A percentile compares a stretch with the other conserved stretches of the same genome.
phyloP scores from a whole-genome alignment of 1,140 invertebrate species.

The Metaphire vulgaris region DNA sequence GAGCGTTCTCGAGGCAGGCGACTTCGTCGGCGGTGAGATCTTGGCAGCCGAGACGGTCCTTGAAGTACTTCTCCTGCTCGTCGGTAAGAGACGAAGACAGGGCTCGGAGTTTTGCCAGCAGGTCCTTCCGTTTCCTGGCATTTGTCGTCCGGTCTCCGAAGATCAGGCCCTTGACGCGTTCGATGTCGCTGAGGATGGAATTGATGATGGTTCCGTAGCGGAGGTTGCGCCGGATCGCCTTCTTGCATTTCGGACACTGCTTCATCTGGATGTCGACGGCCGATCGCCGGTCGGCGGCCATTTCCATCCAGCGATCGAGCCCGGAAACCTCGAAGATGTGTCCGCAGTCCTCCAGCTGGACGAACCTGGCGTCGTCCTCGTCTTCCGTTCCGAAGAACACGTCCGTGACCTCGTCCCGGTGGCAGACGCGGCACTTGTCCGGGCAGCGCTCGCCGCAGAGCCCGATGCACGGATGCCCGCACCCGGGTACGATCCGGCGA shows the following conservation, averaged over 20 bases:
- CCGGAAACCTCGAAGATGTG: constrained; percentile 59
- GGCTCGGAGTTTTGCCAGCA: not conserved
- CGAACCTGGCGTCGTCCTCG: constrained; percentile 49
- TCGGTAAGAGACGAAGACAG: not conserved
- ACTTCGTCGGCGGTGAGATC: constrained; percentile 2
- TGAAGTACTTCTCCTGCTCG: not conserved
- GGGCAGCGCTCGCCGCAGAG: constrained; percentile 62
- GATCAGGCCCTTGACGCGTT: constrained; percentile 54
- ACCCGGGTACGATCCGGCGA: constrained; percentile 42
- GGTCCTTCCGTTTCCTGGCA: not conserved
- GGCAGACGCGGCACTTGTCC: constrained; percentile 47
- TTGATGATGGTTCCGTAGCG: constrained; percentile 61
- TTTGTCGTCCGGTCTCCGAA: constrained; percentile 33
- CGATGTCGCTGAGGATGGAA: constrained; percentile 55
- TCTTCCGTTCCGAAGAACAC: constrained; percentile 56
- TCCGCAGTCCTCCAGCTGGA: constrained; percentile 61
- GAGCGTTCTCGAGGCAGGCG: constrained; percentile 1
- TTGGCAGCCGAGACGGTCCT: not conserved
- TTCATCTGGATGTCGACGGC: constrained; percentile 54
- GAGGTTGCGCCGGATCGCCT: constrained; percentile 58
- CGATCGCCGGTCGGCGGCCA: constrained; percentile 32
- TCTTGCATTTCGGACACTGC: constrained; percentile 61
- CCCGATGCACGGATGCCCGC: constrained; percentile 60
- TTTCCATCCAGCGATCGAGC: constrained; percentile 56
- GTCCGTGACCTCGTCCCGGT: constrained; percentile 54